phyloP scores from a whole-genome alignment of 1,140 invertebrate species.

The Drosophila melanica region DNA sequence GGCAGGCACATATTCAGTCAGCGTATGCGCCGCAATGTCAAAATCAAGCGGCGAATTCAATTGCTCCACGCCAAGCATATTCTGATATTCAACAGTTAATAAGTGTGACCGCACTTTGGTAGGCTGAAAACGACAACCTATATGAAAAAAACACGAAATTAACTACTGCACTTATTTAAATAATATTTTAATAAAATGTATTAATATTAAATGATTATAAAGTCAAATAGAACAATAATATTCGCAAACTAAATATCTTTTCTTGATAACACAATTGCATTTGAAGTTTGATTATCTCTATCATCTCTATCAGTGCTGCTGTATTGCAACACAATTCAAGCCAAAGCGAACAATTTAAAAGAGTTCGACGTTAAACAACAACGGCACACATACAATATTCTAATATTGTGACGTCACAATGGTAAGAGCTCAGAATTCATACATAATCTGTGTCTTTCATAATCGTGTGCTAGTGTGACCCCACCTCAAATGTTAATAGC shows the following conservation, averaged over 20 bases:
- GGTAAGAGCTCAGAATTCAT: no score
- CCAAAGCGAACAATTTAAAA: no score
- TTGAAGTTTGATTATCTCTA: not conserved
- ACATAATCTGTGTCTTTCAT: no score
- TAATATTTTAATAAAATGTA: not conserved
- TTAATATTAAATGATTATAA: not conserved
- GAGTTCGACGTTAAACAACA: no score
- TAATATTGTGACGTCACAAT: no score
- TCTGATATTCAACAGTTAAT: conserved; percentile 1
- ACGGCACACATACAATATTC: no score
- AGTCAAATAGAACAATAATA: no score
- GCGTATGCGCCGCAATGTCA: conserved; percentile 50
- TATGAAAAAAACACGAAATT: not conserved
- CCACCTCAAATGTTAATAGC: not conserved
- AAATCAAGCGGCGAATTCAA: conserved; percentile 5
- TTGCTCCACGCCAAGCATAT: conserved; percentile 13
- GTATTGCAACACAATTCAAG: no score
- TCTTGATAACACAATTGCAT: not conserved
- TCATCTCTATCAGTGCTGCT: conserved; percentile 24
- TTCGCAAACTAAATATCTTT: not conserved
- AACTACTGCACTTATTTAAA: not conserved
- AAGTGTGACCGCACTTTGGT: conserved; percentile 14
- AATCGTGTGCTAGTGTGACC: conserved; percentile 6
- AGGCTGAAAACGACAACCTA: not conserved
- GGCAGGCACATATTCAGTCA: conserved; percentile 63